Evolutionary conservation across 2,888 invertebrate species (phyloP).

Genomic region (Spodoptera littoralis): DNA sequence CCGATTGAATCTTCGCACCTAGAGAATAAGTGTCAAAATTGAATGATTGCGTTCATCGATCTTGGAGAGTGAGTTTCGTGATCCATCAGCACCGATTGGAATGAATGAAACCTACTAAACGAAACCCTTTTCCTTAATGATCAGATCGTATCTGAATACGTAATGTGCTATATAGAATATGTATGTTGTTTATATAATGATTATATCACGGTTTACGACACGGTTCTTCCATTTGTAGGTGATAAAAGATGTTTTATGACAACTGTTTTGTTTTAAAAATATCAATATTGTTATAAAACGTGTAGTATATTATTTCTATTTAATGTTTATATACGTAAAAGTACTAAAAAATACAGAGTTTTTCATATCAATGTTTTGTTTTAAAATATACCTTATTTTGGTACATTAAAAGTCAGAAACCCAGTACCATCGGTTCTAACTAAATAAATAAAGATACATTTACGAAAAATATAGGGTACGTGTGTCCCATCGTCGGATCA

Average conservation of each 20-base stretch:
- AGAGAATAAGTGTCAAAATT: constrained; percentile 45
- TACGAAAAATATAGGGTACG: constrained; percentile 8
- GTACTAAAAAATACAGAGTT: no score
- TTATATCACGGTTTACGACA: neutral
- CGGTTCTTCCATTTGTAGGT: neutral
- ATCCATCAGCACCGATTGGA: constrained; percentile 45
- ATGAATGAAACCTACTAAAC: constrained; percentile 46
- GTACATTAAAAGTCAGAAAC: no score
- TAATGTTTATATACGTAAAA: no score
- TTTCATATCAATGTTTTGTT: no score
- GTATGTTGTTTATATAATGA: no score
- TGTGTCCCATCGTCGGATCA: constrained; percentile 25
- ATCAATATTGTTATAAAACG: neutral
- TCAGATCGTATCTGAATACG: constrained; percentile 33
- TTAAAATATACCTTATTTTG: no score
- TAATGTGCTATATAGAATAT: constrained; percentile 13
- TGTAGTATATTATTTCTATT: no score
- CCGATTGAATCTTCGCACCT: constrained; percentile 20
- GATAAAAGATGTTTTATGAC: neutral
- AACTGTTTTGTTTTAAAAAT: neutral
- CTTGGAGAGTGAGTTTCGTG: constrained; percentile 39
- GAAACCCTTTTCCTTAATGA: constrained; percentile 42
- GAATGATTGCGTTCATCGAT: constrained; percentile 45
- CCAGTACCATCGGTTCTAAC: neutral
- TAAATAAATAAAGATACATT: constrained; percentile 16